Evolutionary conservation across 2,797 vertebrate genomes (phyloP), one percentile per base, ranked within the genome.

Genomic region (Lithobates pipiens): DNA sequence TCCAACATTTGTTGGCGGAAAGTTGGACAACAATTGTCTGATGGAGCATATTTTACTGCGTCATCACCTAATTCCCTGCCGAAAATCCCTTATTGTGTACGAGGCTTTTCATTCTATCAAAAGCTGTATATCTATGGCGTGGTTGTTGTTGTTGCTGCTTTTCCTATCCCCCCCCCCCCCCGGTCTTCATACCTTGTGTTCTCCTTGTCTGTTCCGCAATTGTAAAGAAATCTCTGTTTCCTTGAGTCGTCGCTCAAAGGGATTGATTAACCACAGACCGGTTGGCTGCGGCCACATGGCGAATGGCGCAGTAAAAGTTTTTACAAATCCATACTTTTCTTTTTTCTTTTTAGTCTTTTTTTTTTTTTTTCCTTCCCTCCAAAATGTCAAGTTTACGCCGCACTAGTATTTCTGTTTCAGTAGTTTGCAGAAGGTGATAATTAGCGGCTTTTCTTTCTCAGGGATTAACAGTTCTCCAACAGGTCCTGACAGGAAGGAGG

Each of bases 401-500:
- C 42, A 75, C 69, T 77, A 78, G 75, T 78, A 74, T 83, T 87
- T 87, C 81, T 87, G 75, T 87, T 87, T 83, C 78, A 79, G 80
- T 83, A 68, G 42, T 79, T 75, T 79, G 76, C 76, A 83, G 85
- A 83, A 87, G 85, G 85, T 87, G 85, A 83, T 87, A 87, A 87
- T 87, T 87, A 87, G 70, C 57, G 81, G 81, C 76, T 87, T 87
- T 87, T 77, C 76, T 87, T 73, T 87, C 85, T 70, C 76, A 74
- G 71, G 85, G 85, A 87, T 87, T 87, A 87, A 83, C 85, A 87
- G 85, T 83, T 87, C 85, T 78, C 80, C 76, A 83, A 87, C 85
- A 87, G 85, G 85, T 87, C 85, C 57, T 87, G 85, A 87, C 85
- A 87, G 85, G 81, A 83, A 87, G 85, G 85, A 87, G 85, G 85